phyloP scores from a whole-genome alignment of 2,888 invertebrate species.

The Sesamia inferens region DNA sequence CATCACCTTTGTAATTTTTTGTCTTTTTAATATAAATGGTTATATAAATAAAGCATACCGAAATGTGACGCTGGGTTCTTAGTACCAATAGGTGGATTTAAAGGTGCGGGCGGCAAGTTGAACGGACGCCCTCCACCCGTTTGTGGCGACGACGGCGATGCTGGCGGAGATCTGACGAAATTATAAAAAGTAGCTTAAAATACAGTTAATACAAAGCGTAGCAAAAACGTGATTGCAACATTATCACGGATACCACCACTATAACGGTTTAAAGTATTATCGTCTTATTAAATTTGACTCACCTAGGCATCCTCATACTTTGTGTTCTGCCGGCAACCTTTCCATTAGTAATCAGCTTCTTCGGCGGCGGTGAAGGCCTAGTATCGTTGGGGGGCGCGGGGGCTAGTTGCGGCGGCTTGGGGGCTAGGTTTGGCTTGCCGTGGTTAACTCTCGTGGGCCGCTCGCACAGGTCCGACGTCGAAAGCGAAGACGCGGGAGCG shows the following conservation, averaged over 20 bases:
- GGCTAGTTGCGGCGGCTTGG: slow-evolving; percentile 92
- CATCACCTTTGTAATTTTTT: too few relatives aligned
- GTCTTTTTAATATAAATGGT: too few relatives aligned
- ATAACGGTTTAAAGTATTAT: background rate
- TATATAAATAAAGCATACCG: slow-evolving; percentile 66
- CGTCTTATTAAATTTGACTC: slow-evolving; percentile 28
- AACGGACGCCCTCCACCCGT: slow-evolving; percentile 67
- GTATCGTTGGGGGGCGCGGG: slow-evolving; percentile 86
- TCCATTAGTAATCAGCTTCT: slow-evolving; percentile 90
- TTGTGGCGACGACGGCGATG: slow-evolving; percentile 85
- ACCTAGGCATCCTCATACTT: slow-evolving; percentile 95
- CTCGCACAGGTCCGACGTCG: slow-evolving; percentile 85
- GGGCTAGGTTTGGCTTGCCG: slow-evolving; percentile 96
- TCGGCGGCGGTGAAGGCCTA: slow-evolving; percentile 92
- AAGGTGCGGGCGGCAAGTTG: slow-evolving; percentile 75
- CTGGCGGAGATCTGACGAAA: slow-evolving; percentile 83
- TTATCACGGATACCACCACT: background rate
- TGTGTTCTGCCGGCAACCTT: slow-evolving; percentile 93
- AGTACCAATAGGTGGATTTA: slow-evolving; percentile 79
- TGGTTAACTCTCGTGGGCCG: slow-evolving; percentile 89
- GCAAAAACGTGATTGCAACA: background rate
- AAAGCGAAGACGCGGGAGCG: slow-evolving; percentile 79
- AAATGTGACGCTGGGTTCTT: slow-evolving; percentile 87
- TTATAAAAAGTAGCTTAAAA: background rate
- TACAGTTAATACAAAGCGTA: background rate